Evolutionary conservation across 2,797 vertebrate genomes (phyloP), one percentile per base, ranked within the genome.

Genomic region (Adrianichthys oophorus): DNA sequence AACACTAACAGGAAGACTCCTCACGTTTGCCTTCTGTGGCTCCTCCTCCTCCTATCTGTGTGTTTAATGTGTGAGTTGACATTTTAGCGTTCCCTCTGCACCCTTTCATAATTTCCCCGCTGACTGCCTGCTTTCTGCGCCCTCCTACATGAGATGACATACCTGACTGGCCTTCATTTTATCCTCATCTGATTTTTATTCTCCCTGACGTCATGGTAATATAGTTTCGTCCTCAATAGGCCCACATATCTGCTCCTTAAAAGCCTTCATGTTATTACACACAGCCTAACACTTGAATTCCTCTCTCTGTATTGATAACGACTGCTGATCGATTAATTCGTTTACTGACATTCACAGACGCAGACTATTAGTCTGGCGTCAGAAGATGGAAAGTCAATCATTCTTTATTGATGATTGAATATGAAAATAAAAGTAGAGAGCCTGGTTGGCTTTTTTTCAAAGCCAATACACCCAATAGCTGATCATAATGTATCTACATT

Each of bases 101-200:
- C 67, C 78, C 71, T 56, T 65, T 65, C 62, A 74, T 89, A 70
- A 88, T 87, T 87, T 87, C 85, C 88, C 87, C 56, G 40, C 79
- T 80, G 80, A 82, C 85, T 82, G 65, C 78, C 75, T 83, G 68
- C 81, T 83, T 68, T 85, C 84, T 83, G 48, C 55, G 19, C 59
- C 70, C 74, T 55, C 58, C 76, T 78, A 74, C 81, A 82, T 68
- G 72, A 82, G 74, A 67, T 19, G 68, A 42, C 43, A 45, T 52
- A 60, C 41, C 71, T 61, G 69, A 71, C 41, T 83, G 74, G 59
- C 75, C 76, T 84, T 74, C 78, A 81, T 83, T 78, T 77, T 75
- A 65, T 55, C 51, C 1, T 61, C 52, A 32, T 32, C 29, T 32
- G 29, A 10, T 32, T 8, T 8, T 10, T 32, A 2, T 32, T 10